Percentiles rank a stretch among this genome's conserved stretches.
Evolutionary conservation across 2,113 vertebrate species (phyloP).

Genomic region (Sceloporus tristichus): DNA sequence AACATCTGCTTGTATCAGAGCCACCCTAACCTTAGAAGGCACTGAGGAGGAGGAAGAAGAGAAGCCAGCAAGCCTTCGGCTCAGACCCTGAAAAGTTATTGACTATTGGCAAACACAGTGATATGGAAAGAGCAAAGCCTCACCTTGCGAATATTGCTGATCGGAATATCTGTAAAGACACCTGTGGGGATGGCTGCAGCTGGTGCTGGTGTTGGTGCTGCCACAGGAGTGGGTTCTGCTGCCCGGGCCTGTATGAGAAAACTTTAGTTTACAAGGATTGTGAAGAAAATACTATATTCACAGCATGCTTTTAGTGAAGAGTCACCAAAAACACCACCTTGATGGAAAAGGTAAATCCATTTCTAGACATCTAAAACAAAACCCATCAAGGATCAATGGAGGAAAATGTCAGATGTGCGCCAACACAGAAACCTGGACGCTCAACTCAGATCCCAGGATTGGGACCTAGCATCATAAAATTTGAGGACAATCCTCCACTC

Average conservation of each 20-base stretch:
- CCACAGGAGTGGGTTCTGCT: conserved; percentile 59
- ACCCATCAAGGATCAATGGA: no score
- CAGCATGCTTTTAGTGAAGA: background rate
- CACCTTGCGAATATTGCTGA: conserved; percentile 96
- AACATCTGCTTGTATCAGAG: no score
- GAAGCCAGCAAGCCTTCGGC: background rate
- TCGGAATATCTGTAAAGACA: conserved; percentile 93
- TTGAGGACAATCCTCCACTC: background rate
- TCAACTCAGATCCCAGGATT: no score
- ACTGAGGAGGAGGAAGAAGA: background rate
- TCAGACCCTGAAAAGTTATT: background rate
- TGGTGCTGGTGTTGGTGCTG: conserved; percentile 69
- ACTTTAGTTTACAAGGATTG: background rate
- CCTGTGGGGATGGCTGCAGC: conserved; percentile 81
- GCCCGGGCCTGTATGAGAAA: conserved; percentile 62
- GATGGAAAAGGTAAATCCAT: no score
- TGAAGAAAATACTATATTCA: background rate
- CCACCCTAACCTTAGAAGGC: background rate
- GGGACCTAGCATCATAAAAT: background rate
- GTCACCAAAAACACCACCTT: background rate
- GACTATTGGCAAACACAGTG: no score
- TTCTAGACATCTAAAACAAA: background rate
- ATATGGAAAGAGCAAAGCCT: conserved; percentile 34
- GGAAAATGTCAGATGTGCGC: background rate
- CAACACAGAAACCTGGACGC: background rate